Percentiles rank a stretch among this genome's conserved stretches.
Evolutionary conservation across 2,113 vertebrate species (phyloP).

Genomic region (Cyprinus carpio): DNA sequence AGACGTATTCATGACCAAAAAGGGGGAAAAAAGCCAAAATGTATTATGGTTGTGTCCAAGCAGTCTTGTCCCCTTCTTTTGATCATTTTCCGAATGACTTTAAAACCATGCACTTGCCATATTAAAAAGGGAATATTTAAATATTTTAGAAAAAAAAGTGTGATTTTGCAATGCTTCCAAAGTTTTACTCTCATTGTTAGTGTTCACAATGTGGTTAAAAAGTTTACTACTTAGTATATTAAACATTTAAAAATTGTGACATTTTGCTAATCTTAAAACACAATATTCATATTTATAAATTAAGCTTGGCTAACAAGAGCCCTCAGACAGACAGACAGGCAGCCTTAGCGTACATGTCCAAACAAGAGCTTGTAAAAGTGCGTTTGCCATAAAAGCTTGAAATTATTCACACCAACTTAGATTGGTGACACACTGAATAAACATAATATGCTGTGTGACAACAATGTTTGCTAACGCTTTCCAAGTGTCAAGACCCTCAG

Average conservation of each 20-base stretch:
- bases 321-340: not conserved
- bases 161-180: constrained; percentile 35
- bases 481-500: constrained; percentile 55
- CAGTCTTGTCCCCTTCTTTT: constrained; percentile 49
- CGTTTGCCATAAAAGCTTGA: not conserved
- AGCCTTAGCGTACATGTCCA: not conserved
- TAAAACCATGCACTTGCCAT: constrained; percentile 46
- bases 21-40: constrained; percentile 87
- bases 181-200: not conserved
- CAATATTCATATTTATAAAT: not conserved
- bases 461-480: constrained; percentile 60
- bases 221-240: not conserved
- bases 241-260: not conserved
- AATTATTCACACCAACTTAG: constrained; percentile 44
- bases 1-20: constrained; percentile 95
- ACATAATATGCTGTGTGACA: constrained; percentile 56
- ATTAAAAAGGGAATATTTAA: constrained; percentile 41
- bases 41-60: constrained; percentile 91
- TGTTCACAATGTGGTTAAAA: not conserved
- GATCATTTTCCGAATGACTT: constrained; percentile 54
- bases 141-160: constrained; percentile 21
- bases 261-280: not conserved
- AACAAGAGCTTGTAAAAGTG: constrained; percentile 26
- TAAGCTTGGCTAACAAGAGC: not conserved
- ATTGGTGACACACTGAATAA: constrained; percentile 44